Conservation (phyloP, 2,113 vertebrate species). For the Mastomys natalensis region DNA sequence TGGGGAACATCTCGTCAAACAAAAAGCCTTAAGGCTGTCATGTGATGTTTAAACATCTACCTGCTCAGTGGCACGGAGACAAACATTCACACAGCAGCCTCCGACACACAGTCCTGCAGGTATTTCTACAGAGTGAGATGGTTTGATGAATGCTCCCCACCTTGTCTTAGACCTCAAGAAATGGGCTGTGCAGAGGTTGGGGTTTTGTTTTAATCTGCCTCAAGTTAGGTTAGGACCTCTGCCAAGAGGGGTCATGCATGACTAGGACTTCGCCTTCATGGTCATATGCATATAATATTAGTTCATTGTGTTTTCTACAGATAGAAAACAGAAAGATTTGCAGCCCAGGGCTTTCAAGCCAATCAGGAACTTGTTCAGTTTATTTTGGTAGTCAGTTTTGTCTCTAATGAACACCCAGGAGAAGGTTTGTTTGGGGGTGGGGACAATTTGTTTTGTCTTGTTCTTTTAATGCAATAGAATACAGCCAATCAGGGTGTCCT, state of each 20-base stretch:
- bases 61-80: not conserved
- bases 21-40: not conserved
- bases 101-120: not conserved
- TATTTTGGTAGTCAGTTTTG: not conserved
- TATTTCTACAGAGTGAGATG: not conserved
- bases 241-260: not conserved
- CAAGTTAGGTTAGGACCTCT: not conserved
- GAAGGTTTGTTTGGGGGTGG: not conserved
- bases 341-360: not conserved
- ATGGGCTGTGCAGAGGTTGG: not conserved
- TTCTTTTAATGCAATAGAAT: slow-evolving; percentile 23
- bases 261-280: not conserved
- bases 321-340: not conserved
- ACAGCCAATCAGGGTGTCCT: slow-evolving; percentile 61
- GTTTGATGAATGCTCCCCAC: not conserved
- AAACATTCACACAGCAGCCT: slow-evolving; percentile 47
- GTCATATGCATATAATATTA: not conserved
- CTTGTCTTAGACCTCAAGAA: not conserved
- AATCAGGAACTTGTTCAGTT: not conserved
- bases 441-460: not conserved
- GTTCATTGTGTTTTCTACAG: not conserved
- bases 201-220: not conserved
- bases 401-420: slow-evolving; percentile 4
- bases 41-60: slow-evolving; percentile 49
- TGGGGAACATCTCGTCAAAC: not conserved